Percentiles rank a stretch among this genome's conserved stretches.
Conservation (phyloP, 2,113 vertebrate genomes). For the Rhadina sibilatrix region DNA sequence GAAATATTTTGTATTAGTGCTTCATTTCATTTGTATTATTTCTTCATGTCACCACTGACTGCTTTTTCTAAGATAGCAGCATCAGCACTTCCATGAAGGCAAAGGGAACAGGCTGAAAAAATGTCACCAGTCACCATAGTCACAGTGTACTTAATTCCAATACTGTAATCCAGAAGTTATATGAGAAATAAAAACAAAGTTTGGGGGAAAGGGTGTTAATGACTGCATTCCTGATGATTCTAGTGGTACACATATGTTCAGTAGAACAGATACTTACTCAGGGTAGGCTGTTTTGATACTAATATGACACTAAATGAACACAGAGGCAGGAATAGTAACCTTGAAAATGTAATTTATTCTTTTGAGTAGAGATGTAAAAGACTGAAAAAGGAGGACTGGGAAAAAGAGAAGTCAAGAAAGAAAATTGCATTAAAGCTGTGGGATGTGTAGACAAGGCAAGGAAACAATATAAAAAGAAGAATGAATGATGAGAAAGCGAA, state of each 20-base stretch:
- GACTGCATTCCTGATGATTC: background rate
- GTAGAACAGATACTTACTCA: background rate
- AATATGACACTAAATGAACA: background rate
- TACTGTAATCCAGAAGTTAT: background rate
- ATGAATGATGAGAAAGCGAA: background rate
- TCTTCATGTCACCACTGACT: background rate
- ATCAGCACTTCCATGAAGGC: background rate
- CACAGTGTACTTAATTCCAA: background rate
- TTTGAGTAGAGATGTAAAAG: background rate
- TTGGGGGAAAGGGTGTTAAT: background rate
- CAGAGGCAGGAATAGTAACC: background rate
- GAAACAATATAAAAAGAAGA: slow-evolving; percentile 9
- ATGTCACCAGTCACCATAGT: background rate
- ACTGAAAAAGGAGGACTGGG: background rate
- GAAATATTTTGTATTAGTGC: background rate
- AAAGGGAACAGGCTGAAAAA: background rate
- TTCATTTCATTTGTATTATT: background rate
- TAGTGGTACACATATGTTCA: background rate
- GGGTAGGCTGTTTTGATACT: background rate
- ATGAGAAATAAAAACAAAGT: background rate
- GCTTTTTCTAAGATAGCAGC: background rate
- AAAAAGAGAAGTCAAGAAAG: background rate
- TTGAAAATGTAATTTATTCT: background rate
- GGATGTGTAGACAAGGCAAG: background rate
- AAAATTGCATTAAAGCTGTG: background rate